A percentile compares a stretch with the other conserved stretches of the same genome.
These are phyloP conservation scores for Pseudoatta argentina DNA, from an alignment of 1,140 invertebrate genomes.

Conservation along the genomic window DNA sequence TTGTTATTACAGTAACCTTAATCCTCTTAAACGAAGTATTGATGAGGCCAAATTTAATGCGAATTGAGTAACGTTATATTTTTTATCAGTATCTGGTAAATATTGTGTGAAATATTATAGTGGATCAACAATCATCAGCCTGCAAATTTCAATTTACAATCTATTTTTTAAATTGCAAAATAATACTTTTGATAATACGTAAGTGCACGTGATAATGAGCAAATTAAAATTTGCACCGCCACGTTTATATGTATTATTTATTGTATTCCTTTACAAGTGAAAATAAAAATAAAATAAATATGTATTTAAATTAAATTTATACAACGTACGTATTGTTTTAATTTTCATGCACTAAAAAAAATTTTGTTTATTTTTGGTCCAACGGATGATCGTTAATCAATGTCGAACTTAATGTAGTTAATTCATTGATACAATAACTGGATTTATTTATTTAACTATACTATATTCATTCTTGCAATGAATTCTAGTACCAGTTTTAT, in stretches of 20 bases:
- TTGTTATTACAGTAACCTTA: constrained; percentile 37
- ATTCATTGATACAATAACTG: too few species aligned
- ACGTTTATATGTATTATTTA: not conserved
- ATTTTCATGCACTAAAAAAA: too few species aligned
- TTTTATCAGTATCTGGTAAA: not conserved
- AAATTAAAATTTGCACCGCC: not conserved
- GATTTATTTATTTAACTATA: too few species aligned
- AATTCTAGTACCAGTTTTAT: too few species aligned
- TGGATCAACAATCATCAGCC: not conserved
- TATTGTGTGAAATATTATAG: not conserved
- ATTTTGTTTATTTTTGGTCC: too few species aligned
- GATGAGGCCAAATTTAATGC: constrained; percentile 25
- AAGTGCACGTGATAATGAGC: not conserved
- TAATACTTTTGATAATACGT: not conserved
- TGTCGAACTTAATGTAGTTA: too few species aligned
- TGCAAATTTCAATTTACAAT: not conserved
- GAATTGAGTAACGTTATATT: too few species aligned
- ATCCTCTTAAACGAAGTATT: constrained; percentile 38
- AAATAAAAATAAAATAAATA: not conserved
- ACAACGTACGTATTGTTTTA: not conserved
- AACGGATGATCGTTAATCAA: too few species aligned
- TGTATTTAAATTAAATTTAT: not conserved
- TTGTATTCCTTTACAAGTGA: not conserved
- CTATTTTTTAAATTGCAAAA: not conserved
- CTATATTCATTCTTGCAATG: too few species aligned